phyloP scores from a whole-genome alignment of 1,140 invertebrate species.

The Zelostemma sp. region DNA sequence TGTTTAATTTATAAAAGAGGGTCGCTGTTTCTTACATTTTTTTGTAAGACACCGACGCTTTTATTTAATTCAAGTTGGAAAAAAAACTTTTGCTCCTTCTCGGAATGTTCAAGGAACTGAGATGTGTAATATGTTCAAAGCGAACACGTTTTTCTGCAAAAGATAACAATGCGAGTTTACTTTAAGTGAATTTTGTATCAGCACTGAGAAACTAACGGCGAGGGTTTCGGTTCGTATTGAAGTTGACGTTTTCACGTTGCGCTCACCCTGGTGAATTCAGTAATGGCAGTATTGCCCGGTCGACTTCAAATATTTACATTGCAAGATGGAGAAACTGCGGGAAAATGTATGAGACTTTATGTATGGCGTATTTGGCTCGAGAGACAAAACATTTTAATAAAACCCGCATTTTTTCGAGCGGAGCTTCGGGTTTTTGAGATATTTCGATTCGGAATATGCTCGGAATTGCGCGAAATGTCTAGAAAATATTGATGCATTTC shows the following conservation, averaged over 20 bases:
- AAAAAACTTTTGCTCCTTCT: no score
- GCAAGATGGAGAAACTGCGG: slow-evolving; percentile 10
- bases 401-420: no score
- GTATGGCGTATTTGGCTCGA: neutral
- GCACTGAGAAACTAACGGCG: neutral
- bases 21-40: no score
- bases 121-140: no score
- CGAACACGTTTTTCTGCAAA: neutral
- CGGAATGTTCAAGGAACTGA: no score
- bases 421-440: no score
- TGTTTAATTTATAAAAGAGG: neutral
- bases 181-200: slow-evolving; percentile 7
- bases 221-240: neutral
- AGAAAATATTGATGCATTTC: no score
- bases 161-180: neutral
- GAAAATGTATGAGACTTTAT: slow-evolving; percentile 7
- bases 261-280: slow-evolving; percentile 7
- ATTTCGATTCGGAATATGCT: no score
- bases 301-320: slow-evolving; percentile 12
- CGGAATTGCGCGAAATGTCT: no score
- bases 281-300: slow-evolving; percentile 9
- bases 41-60: no score
- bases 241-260: slow-evolving; percentile 9
- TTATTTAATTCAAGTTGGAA: no score
- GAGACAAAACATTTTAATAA: no score